Base-by-base conservation (phyloP, 2,888 invertebrate species). In the Pachliopta kotzebuea region DNA sequence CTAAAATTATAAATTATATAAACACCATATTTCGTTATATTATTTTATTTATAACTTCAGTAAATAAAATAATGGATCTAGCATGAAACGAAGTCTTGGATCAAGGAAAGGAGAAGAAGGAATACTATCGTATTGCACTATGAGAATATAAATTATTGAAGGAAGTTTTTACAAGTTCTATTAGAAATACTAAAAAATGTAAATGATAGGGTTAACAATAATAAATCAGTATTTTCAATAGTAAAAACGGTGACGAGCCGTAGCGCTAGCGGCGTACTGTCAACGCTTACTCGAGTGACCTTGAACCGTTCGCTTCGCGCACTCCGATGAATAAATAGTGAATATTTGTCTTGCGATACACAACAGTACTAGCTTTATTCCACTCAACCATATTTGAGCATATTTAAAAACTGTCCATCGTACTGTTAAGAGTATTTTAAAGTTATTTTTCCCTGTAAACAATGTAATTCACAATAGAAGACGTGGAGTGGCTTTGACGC, bases 251-350 rank as follows among this genome's bases (percentile, higher is more conserved):
- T 31, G 45, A 60, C 21, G 60, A 26, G 56, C 52, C 6, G 31
- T 45, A 31, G 58, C 54, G 24, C 24, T 56, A 50, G 61, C 50
- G 42, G 29, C 61, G 31, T 50, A 31, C 62, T 59, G 65, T 62
- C 65, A 66, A 56, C 62, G 65, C 62, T 66, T 62, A 62, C 54
- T 52, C 62, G 65, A 55, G 23, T 62, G 29, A 66, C 65, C 65
- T 66, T 66, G 65, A 66, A 66, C 65, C 62, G 57, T 53, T 65
- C 56, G 65, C 65, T 66, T 62, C 56, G 62, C 58, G 54, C 59
- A 62, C 65, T 42, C 55, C 59, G 52, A 62, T 66, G 65, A 66
- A 66, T 62, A 65, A 62, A 62, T 61, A 65, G 57, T 62, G 65
- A 61, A 65, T 65, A 65, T 66, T 66, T 66, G 62, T 56, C 50